phyloP scores from a whole-genome alignment of 2,888 invertebrate species.

The Agrotis segetum region DNA sequence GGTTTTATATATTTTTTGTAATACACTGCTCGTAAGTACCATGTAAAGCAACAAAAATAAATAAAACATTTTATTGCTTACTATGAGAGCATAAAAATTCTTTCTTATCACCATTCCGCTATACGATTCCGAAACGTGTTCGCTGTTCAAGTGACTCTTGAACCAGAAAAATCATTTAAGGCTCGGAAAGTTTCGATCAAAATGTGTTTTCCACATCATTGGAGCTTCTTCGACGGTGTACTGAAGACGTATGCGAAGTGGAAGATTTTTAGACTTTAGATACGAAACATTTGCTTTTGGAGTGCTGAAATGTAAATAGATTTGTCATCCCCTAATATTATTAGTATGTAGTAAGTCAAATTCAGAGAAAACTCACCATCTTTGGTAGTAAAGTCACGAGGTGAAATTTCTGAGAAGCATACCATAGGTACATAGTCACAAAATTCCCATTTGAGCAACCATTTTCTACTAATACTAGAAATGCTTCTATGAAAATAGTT shows the following conservation, averaged over 20 bases:
- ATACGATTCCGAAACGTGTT: slow-evolving; percentile 54
- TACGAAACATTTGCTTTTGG: neutral
- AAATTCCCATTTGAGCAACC: too few relatives aligned
- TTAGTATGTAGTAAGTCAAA: too few relatives aligned
- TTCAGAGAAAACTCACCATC: too few relatives aligned
- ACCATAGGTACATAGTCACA: too few relatives aligned
- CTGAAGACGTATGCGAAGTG: slow-evolving; percentile 31
- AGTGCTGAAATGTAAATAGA: neutral
- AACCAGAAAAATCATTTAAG: slow-evolving; percentile 71
- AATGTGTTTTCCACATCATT: slow-evolving; percentile 73
- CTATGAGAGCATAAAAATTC: slow-evolving; percentile 30
- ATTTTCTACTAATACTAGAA: too few relatives aligned
- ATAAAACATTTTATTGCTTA: slow-evolving; percentile 26
- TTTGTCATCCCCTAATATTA: too few relatives aligned
- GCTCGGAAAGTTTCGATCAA: slow-evolving; percentile 68
- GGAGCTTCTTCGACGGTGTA: slow-evolving; percentile 56
- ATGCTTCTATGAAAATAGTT: too few relatives aligned
- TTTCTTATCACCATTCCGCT: slow-evolving; percentile 54
- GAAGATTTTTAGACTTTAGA: neutral
- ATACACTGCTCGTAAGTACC: neutral
- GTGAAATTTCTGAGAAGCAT: too few relatives aligned
- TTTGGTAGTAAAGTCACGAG: too few relatives aligned
- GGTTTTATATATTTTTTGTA: too few relatives aligned
- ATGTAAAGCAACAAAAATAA: neutral
- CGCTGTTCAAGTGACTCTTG: slow-evolving; percentile 61